Evolutionary conservation across 2,113 vertebrate species (phyloP), one percentile per base, ranked within the genome.

Genomic region (Sylvietta virens): DNA sequence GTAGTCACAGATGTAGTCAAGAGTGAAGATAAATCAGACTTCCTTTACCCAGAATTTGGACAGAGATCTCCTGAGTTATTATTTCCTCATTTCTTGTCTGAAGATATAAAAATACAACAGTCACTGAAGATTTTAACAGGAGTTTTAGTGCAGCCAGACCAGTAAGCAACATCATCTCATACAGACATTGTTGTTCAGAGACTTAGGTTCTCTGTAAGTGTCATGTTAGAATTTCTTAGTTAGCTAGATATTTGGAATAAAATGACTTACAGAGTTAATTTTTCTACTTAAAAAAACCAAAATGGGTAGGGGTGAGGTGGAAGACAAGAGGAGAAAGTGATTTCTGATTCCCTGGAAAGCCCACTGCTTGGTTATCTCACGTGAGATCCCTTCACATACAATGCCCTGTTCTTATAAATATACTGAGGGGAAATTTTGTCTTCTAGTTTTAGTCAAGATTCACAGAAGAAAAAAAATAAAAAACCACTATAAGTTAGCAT

Each of bases 41-140:
- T 86, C 50, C 30, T 79, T 90, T 53, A 57, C 57, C 42, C 39
- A 73, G 71, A 83, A 66, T 90, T 57, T 61, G 28, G n/a, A 45
- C 40, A 58, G 37, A 91, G 9, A 77, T 57, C 15, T 87, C 66
- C 28, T 81, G 51, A 87, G 39, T 86, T 97, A 81, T 30, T 60
- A 35, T 82, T 85, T 89, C 73, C 37, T 76, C 40, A n/a, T 47
- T 92, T 92, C 50, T 87, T 77, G 8, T 86, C 60, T 81, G 39
- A 78, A 90, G 44, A 53, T 64, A 30, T 27, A 90, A 74, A 91
- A 94, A 74, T 54, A 74, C 10, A 15, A 56, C 11, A 20, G 65
- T 21, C 9, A 56, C 22, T 44, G 31, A 86, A 60, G n/a, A 5
- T 78, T 92, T 79, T 60, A 85, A 35, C 27, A 6, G 37, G 66